Evolutionary conservation across 2,888 invertebrate species (phyloP).

Genomic region (Caradrina kadenii): DNA sequence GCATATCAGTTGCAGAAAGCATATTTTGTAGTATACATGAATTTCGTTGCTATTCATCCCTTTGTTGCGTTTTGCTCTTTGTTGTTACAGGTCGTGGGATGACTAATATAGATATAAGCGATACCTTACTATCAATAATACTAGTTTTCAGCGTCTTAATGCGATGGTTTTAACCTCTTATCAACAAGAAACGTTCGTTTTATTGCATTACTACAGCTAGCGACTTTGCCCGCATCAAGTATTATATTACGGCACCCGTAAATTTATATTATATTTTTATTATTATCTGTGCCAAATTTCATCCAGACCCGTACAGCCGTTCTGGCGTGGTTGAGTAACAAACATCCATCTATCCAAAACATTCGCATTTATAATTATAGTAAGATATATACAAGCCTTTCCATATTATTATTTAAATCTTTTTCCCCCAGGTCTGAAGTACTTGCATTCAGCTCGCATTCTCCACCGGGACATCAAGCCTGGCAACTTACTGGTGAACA

Average conservation of each 20-base stretch:
- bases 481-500: conserved; percentile 99
- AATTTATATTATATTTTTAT: no score
- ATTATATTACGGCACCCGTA: no score
- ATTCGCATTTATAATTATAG: no score
- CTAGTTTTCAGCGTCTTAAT: background rate
- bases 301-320: no score
- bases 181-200: no score
- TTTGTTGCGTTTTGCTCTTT: background rate
- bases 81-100: background rate
- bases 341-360: no score
- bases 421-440: conserved; percentile 95
- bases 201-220: no score
- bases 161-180: background rate
- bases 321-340: no score
- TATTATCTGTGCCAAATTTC: no score
- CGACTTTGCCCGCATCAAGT: no score
- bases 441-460: conserved; percentile 99
- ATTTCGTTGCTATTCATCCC: background rate
- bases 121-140: background rate
- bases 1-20: conserved; percentile 19
- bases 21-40: conserved; percentile 16
- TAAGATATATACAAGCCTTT: background rate
- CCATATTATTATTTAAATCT: background rate
- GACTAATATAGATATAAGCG: no score
- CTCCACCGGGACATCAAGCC: conserved; percentile 99